Evolutionary conservation across 2,888 invertebrate genomes (phyloP).

Genomic region (Pelosia muscerda): DNA sequence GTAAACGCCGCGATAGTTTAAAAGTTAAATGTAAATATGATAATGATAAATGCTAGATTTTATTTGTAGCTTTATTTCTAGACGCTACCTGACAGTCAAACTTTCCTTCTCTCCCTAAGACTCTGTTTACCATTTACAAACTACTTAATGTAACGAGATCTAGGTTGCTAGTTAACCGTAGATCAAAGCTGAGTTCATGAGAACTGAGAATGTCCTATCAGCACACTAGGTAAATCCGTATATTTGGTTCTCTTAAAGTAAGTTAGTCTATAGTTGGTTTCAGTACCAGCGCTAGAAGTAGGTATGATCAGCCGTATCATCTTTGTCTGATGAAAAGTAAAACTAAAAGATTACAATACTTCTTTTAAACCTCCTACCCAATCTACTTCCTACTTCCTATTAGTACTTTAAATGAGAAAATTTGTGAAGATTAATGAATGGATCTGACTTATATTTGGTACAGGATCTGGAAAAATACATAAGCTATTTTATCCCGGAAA

Average conservation of each 20-base stretch:
- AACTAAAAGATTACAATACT: too few relatives aligned
- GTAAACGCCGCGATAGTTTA: too few relatives aligned
- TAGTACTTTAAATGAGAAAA: too few relatives aligned
- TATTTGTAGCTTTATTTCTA: too few relatives aligned
- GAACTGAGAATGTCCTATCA: background rate
- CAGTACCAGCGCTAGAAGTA: background rate
- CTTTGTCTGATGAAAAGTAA: background rate
- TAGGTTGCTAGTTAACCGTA: background rate
- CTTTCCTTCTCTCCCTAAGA: background rate
- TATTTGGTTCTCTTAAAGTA: background rate
- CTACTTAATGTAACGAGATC: background rate
- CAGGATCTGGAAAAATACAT: too few relatives aligned
- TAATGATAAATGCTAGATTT: too few relatives aligned
- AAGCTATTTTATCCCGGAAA: too few relatives aligned
- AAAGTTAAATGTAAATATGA: too few relatives aligned
- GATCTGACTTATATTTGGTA: too few relatives aligned
- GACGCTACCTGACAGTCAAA: background rate
- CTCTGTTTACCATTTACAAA: background rate
- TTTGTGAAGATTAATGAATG: too few relatives aligned
- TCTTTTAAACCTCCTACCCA: too few relatives aligned
- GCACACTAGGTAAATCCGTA: background rate
- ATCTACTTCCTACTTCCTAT: too few relatives aligned
- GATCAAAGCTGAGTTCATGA: background rate
- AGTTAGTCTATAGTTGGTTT: background rate
- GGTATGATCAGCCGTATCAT: background rate